These are phyloP conservation scores for Drosophila novamexicana DNA, from an alignment of 1,140 invertebrate species.

Conservation along the genomic window DNA sequence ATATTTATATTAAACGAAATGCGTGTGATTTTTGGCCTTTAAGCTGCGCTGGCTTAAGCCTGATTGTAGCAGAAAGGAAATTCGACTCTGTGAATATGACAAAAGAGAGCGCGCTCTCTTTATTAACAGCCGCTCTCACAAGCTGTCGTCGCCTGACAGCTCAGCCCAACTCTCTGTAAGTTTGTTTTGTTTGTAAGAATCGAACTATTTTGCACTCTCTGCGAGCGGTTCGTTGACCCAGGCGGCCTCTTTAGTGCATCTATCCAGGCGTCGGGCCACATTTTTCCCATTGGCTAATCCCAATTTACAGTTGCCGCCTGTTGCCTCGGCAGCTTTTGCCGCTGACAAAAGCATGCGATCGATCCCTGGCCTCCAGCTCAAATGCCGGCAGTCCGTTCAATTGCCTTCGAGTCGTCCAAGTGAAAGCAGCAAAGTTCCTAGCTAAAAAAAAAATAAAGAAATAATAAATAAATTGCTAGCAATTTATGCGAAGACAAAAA, in stretches of 20 bases:
- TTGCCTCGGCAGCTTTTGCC: constrained; percentile 9
- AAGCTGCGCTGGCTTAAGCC: not conserved
- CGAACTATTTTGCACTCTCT: constrained; percentile 25
- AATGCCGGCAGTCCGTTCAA: constrained; percentile 46
- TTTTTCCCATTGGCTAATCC: constrained; percentile 41
- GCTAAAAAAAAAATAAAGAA: constrained; percentile 13
- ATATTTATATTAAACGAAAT: not conserved
- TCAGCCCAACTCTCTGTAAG: constrained; percentile 20
- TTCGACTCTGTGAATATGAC: not conserved
- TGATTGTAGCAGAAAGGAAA: not conserved
- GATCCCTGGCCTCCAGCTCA: constrained; percentile 4
- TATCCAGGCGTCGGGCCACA: constrained; percentile 43
- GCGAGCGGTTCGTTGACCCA: constrained; percentile 74
- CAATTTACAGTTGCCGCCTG: constrained; percentile 44
- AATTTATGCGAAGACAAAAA: constrained; percentile 17
- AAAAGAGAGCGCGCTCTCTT: not conserved
- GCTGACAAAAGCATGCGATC: constrained; percentile 13
- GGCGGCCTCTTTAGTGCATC: constrained; percentile 43
- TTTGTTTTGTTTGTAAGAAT: constrained; percentile 31
- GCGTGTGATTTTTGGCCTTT: not conserved
- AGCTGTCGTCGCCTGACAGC: not conserved
- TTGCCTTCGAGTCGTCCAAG: constrained; percentile 63
- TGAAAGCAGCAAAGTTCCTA: constrained; percentile 56
- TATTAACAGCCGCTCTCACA: constrained; percentile 1
- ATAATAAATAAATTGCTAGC: constrained; percentile 18